Evolutionary conservation across 2,888 invertebrate species (phyloP).

Genomic region (Desoria tigrina): DNA sequence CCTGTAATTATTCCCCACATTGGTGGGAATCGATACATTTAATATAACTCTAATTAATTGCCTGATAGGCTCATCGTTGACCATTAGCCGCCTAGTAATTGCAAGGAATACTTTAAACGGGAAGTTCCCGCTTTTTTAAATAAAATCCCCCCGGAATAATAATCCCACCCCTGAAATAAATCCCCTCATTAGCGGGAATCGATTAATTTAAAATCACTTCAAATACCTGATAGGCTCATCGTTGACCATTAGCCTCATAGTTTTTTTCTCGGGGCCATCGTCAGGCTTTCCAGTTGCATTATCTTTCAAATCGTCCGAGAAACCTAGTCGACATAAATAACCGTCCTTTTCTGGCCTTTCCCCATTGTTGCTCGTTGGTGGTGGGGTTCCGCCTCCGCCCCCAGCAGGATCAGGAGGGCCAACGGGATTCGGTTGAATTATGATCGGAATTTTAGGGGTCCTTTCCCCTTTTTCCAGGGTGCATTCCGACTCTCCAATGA

Average conservation of each 20-base stretch:
- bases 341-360: neutral
- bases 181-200: neutral
- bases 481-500: slow-evolving; percentile 37
- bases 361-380: no score
- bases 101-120: no score
- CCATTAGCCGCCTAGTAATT: no score
- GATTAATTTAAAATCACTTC: neutral
- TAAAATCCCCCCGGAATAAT: no score
- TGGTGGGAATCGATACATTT: no score
- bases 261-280: neutral
- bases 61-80: no score
- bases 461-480: slow-evolving; percentile 29
- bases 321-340: neutral
- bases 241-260: slow-evolving; percentile 4
- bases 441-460: slow-evolving; percentile 25
- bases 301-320: neutral
- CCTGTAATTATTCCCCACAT: no score
- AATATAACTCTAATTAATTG: no score
- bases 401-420: slow-evolving; percentile 12
- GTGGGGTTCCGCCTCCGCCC: no score
- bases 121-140: no score
- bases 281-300: neutral
- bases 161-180: no score
- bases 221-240: slow-evolving; percentile 13
- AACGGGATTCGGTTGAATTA: neutral